phyloP scores from a whole-genome alignment of 1,140 invertebrate species.

The Apis florea region DNA sequence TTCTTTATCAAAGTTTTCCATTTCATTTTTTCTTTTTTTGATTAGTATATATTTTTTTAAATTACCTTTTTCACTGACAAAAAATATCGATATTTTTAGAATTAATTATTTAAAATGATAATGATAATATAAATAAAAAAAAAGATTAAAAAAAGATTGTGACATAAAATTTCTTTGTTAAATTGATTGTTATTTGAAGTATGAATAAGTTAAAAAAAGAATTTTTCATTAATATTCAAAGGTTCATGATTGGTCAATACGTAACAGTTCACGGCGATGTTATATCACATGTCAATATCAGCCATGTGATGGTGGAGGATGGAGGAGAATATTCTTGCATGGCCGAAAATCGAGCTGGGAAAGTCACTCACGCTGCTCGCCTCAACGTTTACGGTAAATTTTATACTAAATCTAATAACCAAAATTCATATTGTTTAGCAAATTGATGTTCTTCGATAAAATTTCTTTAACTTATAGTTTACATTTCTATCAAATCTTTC shows the following conservation, averaged over 20 bases:
- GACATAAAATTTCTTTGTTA: background rate
- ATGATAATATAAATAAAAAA: too few species aligned
- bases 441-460: background rate
- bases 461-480: background rate
- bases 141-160: too few species aligned
- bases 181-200: background rate
- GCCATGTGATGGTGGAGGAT: slow-evolving; percentile 90
- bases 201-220: background rate
- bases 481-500: background rate
- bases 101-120: too few species aligned
- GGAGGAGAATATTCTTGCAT: slow-evolving; percentile 93
- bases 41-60: too few species aligned
- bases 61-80: too few species aligned
- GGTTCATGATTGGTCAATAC: slow-evolving; percentile 90
- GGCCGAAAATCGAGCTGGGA: slow-evolving; percentile 89
- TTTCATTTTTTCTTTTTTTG: too few species aligned
- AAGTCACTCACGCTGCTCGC: slow-evolving; percentile 87
- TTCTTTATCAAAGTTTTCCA: too few species aligned
- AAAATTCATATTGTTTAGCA: slow-evolving; percentile 18
- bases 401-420: slow-evolving; percentile 29
- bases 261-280: slow-evolving; percentile 91
- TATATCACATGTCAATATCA: slow-evolving; percentile 93
- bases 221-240: slow-evolving; percentile 68
- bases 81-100: too few species aligned
- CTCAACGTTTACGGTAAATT: slow-evolving; percentile 91